Percentiles rank a stretch among this genome's conserved stretches.
Conservation (phyloP, 2,888 invertebrate genomes). For the Tachina grossa region DNA sequence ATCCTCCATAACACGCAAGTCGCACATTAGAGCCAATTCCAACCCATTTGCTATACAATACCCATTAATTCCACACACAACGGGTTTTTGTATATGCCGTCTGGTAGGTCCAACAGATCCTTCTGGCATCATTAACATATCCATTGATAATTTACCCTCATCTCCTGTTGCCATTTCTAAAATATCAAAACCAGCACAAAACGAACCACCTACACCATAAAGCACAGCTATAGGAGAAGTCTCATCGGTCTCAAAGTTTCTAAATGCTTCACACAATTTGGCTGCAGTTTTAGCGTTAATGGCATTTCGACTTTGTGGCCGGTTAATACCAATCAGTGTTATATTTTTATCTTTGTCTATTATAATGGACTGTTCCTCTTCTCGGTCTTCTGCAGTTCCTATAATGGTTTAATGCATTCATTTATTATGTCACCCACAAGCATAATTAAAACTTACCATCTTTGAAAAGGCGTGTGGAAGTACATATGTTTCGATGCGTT, state of each 20-base stretch:
- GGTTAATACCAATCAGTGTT: conserved; percentile 93
- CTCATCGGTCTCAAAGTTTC: conserved; percentile 90
- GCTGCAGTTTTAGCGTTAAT: conserved; percentile 88
- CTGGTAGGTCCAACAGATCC: conserved; percentile 87
- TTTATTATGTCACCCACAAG: conserved; percentile 48
- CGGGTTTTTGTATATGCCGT: conserved; percentile 90
- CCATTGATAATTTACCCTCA: conserved; percentile 81
- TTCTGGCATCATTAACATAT: conserved; percentile 80
- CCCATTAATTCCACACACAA: conserved; percentile 95
- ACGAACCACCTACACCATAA: conserved; percentile 95
- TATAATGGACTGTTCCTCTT: conserved; percentile 78
- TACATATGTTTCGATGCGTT: conserved; percentile 41
- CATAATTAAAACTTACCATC: conserved; percentile 37
- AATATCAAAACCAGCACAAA: conserved; percentile 96
- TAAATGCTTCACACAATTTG: conserved; percentile 88
- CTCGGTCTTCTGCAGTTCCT: conserved; percentile 13
- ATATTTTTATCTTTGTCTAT: conserved; percentile 86
- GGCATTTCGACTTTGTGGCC: conserved; percentile 92
- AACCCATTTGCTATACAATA: conserved; percentile 96
- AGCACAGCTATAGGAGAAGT: conserved; percentile 89
- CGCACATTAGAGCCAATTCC: conserved; percentile 95
- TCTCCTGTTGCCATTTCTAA: conserved; percentile 86
- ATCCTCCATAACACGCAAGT: conserved; percentile 93
- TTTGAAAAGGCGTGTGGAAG: conserved; percentile 35
- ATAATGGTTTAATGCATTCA: neutral